Evolutionary conservation across 2,888 invertebrate genomes (phyloP), one percentile per base, ranked within the genome.

Genomic region (Trachelus tabidus): DNA sequence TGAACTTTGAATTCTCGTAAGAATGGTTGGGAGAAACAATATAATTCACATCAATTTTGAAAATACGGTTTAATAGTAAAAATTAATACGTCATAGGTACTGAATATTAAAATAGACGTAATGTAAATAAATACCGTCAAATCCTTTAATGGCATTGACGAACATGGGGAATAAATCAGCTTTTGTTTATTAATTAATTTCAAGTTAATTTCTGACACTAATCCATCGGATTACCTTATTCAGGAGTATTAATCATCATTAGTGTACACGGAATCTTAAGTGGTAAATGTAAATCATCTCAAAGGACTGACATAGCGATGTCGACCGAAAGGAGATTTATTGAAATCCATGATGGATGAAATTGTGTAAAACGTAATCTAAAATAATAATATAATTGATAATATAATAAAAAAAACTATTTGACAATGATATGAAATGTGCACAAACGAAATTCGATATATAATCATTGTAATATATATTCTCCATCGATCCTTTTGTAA

Each of bases 1-100:
- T 81, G 79, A 81, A 81, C 79, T 82, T 75, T 75, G 78, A 77
- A 80, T 78, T 77, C 80, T 71, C 73, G 71, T 71, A 73, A 35
- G 73, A 69, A n/a, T 12, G 33, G 69, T 33, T 31, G n/a, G 71
- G 40, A 31, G 71, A n/a, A 74, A 78, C 68, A 68, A 76, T 68
- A 73, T 56, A 37, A 9, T 56, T 56, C 9, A 9, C 23, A 23
- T 23, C 0, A 23, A 23, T 1, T 15, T 40, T 56, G 56, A 56
- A 23, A 23, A 23, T 23, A 9, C 1, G 9, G 56, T 56, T 56
- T 23, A 1, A 56, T 23, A 56, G 23, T 23, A 56, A 2, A 56
- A 23, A 2, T 56, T 1, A 56, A 56, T 56, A 56, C 23, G 9
- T 15, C 23, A 23, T 56, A 56, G 56, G 0, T 9, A 23, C 23